Evolutionary conservation across 1,140 invertebrate species (phyloP).

Genomic region (Sycobia sp.): DNA sequence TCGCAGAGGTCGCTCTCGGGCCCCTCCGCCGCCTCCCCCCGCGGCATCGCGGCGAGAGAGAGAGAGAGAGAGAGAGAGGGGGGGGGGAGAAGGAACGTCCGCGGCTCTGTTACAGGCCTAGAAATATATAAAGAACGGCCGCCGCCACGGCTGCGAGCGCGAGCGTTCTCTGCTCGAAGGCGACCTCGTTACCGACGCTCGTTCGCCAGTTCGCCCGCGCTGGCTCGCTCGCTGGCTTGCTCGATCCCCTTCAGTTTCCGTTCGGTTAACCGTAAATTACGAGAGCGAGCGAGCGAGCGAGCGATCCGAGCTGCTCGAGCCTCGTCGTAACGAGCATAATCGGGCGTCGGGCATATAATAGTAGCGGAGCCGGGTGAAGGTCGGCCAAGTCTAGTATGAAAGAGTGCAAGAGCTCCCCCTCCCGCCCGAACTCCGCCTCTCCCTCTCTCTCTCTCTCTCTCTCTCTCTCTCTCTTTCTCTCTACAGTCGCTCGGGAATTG

Average conservation of each 20-base stretch:
- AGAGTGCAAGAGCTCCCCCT: conserved; percentile 31
- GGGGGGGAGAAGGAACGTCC: no score
- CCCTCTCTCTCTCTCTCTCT: not conserved
- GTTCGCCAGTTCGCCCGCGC: not conserved
- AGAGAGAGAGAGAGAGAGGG: not conserved
- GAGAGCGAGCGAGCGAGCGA: not conserved
- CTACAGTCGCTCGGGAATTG: not conserved
- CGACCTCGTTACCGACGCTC: conserved; percentile 28
- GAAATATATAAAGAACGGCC: no score
- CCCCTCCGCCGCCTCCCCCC: no score
- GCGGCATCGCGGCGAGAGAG: not conserved
- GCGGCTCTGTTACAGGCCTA: no score
- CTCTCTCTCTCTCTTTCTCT: not conserved
- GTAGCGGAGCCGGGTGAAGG: conserved; percentile 43
- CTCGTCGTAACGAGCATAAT: conserved; percentile 44
- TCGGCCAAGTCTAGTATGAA: conserved; percentile 44
- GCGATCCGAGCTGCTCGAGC: not conserved
- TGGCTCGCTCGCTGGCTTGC: not conserved
- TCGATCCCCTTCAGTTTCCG: conserved; percentile 42
- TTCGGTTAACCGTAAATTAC: conserved; percentile 48
- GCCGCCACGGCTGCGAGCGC: no score
- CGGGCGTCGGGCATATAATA: conserved; percentile 40
- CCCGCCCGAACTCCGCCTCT: not conserved
- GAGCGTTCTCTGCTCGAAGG: no score
- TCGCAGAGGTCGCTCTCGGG: no score